Evolutionary conservation across 2,113 vertebrate species (phyloP).

Genomic region (Pampusana beccarii): DNA sequence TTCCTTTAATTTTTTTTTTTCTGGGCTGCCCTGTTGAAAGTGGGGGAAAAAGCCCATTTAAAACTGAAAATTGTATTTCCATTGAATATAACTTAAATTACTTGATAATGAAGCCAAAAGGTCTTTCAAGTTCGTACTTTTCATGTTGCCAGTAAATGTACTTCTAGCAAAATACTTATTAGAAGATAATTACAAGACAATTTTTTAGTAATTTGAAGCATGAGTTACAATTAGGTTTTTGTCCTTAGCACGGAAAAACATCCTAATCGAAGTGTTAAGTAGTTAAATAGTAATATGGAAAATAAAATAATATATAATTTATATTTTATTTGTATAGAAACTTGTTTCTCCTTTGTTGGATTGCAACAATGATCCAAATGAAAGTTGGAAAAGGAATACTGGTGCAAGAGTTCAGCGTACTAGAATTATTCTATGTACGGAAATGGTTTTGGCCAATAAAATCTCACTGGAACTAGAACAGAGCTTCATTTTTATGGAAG

Average conservation of each 20-base stretch:
- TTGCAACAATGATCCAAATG: neutral
- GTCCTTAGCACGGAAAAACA: conserved; percentile 17
- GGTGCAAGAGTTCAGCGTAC: neutral
- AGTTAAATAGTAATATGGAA: neutral
- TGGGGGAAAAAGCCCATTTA: rapidly evolving
- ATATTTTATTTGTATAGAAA: neutral
- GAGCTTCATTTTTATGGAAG: neutral
- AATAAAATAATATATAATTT: neutral
- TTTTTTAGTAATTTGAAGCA: conserved; percentile 49
- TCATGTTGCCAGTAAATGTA: conserved; percentile 24
- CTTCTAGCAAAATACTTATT: conserved; percentile 2
- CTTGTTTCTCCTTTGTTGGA: conserved; percentile 24
- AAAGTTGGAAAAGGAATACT: neutral
- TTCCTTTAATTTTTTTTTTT: neutral
- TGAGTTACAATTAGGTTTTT: conserved; percentile 47
- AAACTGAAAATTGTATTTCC: neutral
- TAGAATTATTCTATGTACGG: neutral
- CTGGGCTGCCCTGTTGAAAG: neutral
- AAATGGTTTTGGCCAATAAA: neutral
- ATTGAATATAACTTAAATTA: neutral
- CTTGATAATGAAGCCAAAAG: neutral
- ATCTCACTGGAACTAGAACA: neutral
- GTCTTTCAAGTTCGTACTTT: neutral
- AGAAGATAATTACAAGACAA: conserved; percentile 23
- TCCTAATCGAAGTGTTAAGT: neutral